phyloP scores from a whole-genome alignment of 2,888 invertebrate species.

The Seira ritae region DNA sequence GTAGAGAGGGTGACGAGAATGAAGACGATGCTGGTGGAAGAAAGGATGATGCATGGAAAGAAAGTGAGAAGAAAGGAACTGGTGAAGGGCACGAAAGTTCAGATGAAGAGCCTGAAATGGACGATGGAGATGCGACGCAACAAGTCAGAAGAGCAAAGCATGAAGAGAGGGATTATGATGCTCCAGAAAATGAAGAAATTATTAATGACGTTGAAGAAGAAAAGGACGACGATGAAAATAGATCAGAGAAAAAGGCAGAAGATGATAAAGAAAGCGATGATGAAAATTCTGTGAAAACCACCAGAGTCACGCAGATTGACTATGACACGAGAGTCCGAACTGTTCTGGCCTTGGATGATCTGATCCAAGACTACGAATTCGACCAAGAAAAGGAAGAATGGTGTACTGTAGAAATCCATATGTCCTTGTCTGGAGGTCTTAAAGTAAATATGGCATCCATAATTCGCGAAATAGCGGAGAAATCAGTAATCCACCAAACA shows the following conservation, averaged over 20 bases:
- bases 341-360: constrained; percentile 76
- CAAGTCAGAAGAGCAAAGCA: constrained; percentile 76
- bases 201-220: constrained; percentile 75
- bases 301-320: constrained; percentile 59
- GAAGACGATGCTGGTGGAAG: constrained; percentile 68
- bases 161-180: constrained; percentile 82
- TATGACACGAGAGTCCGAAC: constrained; percentile 69
- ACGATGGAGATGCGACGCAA: constrained; percentile 78
- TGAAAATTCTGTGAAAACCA: constrained; percentile 35
- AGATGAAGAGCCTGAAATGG: constrained; percentile 79
- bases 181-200: constrained; percentile 81
- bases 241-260: constrained; percentile 75
- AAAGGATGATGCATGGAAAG: constrained; percentile 49
- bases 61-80: constrained; percentile 67
- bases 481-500: constrained; percentile 87
- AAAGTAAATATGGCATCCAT: constrained; percentile 87
- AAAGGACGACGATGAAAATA: constrained; percentile 75
- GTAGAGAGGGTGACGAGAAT: constrained; percentile 63
- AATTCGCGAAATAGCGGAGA: constrained; percentile 83
- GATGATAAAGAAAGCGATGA: constrained; percentile 75
- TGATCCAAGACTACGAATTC: constrained; percentile 83
- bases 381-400: constrained; percentile 87
- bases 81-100: constrained; percentile 79
- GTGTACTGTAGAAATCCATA: constrained; percentile 87
- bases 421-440: constrained; percentile 79